phyloP scores from a whole-genome alignment of 2,797 vertebrate genomes.

The Steatocranus sp. region DNA sequence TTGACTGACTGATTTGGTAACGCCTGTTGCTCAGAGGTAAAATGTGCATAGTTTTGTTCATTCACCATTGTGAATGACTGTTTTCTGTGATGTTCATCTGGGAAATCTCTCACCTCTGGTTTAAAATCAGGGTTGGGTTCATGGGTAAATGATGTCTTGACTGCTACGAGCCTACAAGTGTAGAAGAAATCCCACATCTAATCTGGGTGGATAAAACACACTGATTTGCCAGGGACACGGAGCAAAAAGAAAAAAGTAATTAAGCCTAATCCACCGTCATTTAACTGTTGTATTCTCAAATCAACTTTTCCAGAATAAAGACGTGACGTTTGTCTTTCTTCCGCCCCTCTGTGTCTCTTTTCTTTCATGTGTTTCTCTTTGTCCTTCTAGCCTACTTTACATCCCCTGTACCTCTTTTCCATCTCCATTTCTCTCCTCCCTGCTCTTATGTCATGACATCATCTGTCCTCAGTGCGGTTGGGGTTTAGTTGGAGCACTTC shows the following conservation, averaged over 20 bases:
- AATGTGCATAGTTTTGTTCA: fast-evolving
- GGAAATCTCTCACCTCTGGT: not conserved
- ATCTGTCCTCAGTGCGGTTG: slow-evolving; percentile 59
- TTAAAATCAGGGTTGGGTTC: not conserved
- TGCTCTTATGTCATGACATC: slow-evolving; percentile 55
- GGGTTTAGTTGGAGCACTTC: slow-evolving; percentile 46
- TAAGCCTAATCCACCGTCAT: not conserved
- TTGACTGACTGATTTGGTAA: not conserved
- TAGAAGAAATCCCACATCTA: not conserved
- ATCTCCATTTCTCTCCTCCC: not conserved
- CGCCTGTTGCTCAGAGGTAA: not conserved
- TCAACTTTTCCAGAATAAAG: not conserved
- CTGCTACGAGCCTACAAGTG: not conserved
- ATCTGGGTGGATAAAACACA: not conserved
- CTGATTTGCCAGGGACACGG: not conserved
- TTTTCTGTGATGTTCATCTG: not conserved
- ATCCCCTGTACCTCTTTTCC: slow-evolving; percentile 3
- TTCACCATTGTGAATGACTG: not conserved
- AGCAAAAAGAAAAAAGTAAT: not conserved
- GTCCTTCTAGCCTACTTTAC: not conserved
- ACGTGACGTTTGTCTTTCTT: not conserved
- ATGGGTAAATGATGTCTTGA: not conserved
- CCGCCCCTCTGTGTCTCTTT: not conserved
- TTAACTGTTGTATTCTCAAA: not conserved
- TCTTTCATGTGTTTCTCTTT: not conserved